phyloP scores from a whole-genome alignment of 2,113 vertebrate species.

The Halcyon malimbica region DNA sequence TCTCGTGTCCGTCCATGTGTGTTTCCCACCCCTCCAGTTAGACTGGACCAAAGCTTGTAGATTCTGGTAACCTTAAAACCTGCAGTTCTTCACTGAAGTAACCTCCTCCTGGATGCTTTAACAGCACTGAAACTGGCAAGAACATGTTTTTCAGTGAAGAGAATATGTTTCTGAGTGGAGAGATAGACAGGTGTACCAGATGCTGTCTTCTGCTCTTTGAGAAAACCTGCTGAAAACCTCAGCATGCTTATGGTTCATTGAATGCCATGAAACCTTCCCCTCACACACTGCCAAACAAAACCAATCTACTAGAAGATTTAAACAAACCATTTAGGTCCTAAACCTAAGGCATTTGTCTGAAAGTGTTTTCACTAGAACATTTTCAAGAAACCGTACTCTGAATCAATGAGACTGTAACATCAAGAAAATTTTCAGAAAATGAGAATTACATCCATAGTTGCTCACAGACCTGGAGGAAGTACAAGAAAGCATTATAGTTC shows the following conservation, averaged over 20 bases:
- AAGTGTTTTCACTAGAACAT: neutral
- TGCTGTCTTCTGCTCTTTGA: neutral
- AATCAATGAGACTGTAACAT: neutral
- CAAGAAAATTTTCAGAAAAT: neutral
- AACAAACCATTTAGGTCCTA: neutral
- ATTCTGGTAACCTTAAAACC: neutral
- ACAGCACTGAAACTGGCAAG: neutral
- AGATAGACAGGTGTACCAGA: neutral
- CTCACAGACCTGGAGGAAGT: neutral
- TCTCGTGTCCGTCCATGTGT: too few species aligned
- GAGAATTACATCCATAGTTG: neutral
- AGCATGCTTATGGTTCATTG: neutral
- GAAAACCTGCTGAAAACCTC: neutral
- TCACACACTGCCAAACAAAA: rapidly evolving
- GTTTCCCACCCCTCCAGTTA: neutral
- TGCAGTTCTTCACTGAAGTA: neutral
- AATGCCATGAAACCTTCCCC: neutral
- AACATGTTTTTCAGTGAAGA: neutral
- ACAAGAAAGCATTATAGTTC: neutral
- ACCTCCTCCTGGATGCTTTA: neutral
- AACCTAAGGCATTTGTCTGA: rapidly evolving
- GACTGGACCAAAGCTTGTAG: neutral
- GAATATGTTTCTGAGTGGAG: neutral
- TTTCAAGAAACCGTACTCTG: neutral
- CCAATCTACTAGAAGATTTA: neutral